phyloP scores from a whole-genome alignment of 2,888 invertebrate species.

The Leucania comma region DNA sequence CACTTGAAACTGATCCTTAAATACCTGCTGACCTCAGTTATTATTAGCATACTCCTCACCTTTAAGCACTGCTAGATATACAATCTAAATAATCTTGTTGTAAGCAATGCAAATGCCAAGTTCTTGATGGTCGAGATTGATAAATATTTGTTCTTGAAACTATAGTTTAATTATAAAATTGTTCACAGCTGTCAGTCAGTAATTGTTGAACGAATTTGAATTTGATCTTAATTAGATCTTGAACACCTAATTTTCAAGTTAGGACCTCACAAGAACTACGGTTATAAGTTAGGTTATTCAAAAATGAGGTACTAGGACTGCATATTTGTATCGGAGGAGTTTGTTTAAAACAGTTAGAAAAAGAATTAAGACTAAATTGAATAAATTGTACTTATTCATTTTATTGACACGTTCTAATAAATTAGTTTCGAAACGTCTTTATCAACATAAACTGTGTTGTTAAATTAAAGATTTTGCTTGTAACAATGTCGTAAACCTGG shows the following conservation, averaged over 20 bases:
- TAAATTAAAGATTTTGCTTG: constrained; percentile 77
- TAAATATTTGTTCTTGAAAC: constrained; percentile 61
- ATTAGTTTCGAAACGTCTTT: constrained; percentile 67
- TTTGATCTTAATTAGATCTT: constrained; percentile 51
- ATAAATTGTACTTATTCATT: constrained; percentile 33
- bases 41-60: constrained; percentile 40
- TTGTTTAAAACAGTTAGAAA: neutral
- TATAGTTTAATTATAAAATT: constrained; percentile 49
- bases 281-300: neutral
- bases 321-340: neutral
- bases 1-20: constrained; percentile 20
- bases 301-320: neutral
- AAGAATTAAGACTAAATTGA: constrained; percentile 5
- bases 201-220: constrained; percentile 43
- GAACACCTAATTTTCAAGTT: constrained; percentile 12
- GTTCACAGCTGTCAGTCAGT: constrained; percentile 46
- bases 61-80: constrained; percentile 47
- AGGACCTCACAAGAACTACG: constrained; percentile 14
- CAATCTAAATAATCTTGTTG: constrained; percentile 55
- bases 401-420: constrained; percentile 38
- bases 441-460: constrained; percentile 69
- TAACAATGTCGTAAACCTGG: constrained; percentile 71
- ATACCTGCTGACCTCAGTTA: constrained; percentile 49
- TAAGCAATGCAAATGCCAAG: constrained; percentile 38
- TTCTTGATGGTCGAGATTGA: constrained; percentile 62